Percentiles rank a stretch among this genome's conserved stretches.
These are phyloP conservation scores for Ascidia mentula DNA, from an alignment of 23 tunicate species.

Conservation along the genomic window DNA sequence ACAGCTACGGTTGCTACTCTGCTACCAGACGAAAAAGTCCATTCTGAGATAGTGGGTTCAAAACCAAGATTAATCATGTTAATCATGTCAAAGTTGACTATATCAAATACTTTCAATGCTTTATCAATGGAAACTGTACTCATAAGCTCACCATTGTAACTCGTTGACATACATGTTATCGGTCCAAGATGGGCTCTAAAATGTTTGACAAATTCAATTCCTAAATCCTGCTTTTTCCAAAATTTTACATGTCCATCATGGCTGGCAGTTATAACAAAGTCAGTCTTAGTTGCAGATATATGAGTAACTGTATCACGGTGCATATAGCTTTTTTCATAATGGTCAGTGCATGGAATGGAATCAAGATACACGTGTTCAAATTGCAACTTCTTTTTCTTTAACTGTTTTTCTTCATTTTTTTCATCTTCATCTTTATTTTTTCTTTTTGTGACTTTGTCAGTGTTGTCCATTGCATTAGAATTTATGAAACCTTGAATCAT, in stretches of 20 bases:
- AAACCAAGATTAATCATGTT: constrained; percentile 89
- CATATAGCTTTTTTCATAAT: constrained; percentile 93
- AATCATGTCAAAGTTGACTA: constrained; percentile 97
- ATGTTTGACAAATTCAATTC: constrained; percentile 95
- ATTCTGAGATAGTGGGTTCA: constrained; percentile 57
- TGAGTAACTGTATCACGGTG: constrained; percentile 82
- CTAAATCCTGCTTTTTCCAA: constrained; percentile 85
- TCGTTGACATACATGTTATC: constrained; percentile 72
- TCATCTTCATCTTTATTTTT: not conserved
- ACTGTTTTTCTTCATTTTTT: not conserved
- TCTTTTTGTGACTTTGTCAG: no score
- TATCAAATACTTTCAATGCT: constrained; percentile 91
- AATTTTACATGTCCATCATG: constrained; percentile 91
- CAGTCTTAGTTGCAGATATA: constrained; percentile 71
- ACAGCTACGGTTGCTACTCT: constrained; percentile 63
- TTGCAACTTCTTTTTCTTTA: not conserved
- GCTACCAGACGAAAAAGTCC: constrained; percentile 83
- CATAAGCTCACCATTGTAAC: constrained; percentile 69
- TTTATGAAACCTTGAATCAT: no score
- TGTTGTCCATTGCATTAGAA: no score
- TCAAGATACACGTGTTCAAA: constrained; percentile 59
- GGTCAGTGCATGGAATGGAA: constrained; percentile 64
- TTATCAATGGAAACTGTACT: constrained; percentile 79
- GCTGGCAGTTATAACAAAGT: constrained; percentile 83
- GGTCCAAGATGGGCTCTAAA: constrained; percentile 90